Percentiles rank a stretch among this genome's conserved stretches.
Evolutionary conservation across 1,140 invertebrate genomes (phyloP).

Genomic region (Lordiphosa stackelbergi): DNA sequence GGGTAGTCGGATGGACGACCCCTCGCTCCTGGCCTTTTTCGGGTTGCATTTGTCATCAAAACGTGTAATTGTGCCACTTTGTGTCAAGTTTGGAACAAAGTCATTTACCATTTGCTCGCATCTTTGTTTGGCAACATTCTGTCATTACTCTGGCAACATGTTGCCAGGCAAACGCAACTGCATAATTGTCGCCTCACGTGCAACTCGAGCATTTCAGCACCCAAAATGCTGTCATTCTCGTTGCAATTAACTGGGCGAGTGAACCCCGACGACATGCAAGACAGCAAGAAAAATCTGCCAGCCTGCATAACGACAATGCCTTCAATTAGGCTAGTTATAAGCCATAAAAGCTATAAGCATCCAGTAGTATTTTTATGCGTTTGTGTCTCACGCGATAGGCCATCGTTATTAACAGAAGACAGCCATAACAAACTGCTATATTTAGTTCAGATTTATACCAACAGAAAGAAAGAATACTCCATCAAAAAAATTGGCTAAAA

Average conservation of each 20-base stretch:
- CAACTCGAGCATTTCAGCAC: constrained; percentile 47
- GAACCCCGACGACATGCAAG: constrained; percentile 61
- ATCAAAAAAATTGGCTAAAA: constrained; percentile 13
- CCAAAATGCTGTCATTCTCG: constrained; percentile 54
- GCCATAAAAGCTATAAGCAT: constrained; percentile 52
- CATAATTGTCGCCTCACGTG: constrained; percentile 67
- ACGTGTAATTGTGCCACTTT: constrained; percentile 75
- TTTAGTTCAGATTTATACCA: constrained; percentile 13
- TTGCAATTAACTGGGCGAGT: constrained; percentile 69
- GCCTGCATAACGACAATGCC: constrained; percentile 60
- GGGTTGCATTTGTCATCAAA: constrained; percentile 60
- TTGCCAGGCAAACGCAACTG: constrained; percentile 25
- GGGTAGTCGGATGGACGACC: constrained; percentile 11
- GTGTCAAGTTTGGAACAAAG: constrained; percentile 37
- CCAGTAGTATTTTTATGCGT: neutral
- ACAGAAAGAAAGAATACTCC: neutral
- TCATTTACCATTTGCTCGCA: constrained; percentile 20
- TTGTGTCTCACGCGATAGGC: constrained; percentile 53
- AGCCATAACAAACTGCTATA: constrained; percentile 7
- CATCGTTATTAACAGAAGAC: constrained; percentile 34
- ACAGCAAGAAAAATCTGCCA: constrained; percentile 38
- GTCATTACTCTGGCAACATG: constrained; percentile 29
- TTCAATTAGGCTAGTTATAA: constrained; percentile 69
- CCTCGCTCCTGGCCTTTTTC: constrained; percentile 2
- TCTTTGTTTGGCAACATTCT: constrained; percentile 29